These are phyloP conservation scores for Montipora foliosa DNA, from an alignment of 64 coral and sea anemone genomes.

Conservation along the genomic window DNA sequence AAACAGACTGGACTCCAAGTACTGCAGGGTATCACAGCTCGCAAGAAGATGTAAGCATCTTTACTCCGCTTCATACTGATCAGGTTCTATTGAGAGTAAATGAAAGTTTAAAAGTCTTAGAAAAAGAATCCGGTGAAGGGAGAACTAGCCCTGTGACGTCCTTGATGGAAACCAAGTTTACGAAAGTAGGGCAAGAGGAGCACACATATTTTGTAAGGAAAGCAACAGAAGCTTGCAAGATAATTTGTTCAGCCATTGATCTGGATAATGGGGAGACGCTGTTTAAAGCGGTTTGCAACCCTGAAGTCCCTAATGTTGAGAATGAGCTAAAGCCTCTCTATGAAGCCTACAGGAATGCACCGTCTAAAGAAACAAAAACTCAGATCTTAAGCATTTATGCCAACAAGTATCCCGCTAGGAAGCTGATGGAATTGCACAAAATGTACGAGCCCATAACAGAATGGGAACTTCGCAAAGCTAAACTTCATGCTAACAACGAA, in stretches of 20 bases:
- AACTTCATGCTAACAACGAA: slow-evolving; percentile 34
- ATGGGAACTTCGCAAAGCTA: slow-evolving; percentile 61
- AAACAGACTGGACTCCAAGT: slow-evolving; percentile 24
- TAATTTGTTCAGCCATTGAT: slow-evolving; percentile 51
- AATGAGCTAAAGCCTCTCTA: slow-evolving; percentile 36
- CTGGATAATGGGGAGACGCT: slow-evolving; percentile 35
- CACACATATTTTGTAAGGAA: slow-evolving; percentile 32
- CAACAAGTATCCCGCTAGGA: slow-evolving; percentile 40
- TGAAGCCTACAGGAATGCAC: slow-evolving; percentile 26
- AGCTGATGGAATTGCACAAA: slow-evolving; percentile 52
- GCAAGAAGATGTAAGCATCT: not conserved
- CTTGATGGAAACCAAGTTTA: slow-evolving; percentile 1
- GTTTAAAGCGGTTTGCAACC: slow-evolving; percentile 42
- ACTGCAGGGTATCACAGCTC: not conserved
- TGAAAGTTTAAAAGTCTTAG: slow-evolving; percentile 5
- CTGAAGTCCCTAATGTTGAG: not conserved
- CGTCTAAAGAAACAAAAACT: slow-evolving; percentile 43
- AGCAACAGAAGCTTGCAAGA: slow-evolving; percentile 52
- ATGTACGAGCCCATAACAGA: slow-evolving; percentile 32
- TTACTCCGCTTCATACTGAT: not conserved
- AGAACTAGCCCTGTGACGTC: not conserved
- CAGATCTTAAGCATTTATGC: slow-evolving; percentile 62
- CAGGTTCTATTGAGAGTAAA: not conserved
- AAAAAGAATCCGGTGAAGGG: not conserved
- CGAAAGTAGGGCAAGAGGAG: not conserved